phyloP scores from a whole-genome alignment of 2,797 vertebrate genomes.

The Pipistrellus nathusii region DNA sequence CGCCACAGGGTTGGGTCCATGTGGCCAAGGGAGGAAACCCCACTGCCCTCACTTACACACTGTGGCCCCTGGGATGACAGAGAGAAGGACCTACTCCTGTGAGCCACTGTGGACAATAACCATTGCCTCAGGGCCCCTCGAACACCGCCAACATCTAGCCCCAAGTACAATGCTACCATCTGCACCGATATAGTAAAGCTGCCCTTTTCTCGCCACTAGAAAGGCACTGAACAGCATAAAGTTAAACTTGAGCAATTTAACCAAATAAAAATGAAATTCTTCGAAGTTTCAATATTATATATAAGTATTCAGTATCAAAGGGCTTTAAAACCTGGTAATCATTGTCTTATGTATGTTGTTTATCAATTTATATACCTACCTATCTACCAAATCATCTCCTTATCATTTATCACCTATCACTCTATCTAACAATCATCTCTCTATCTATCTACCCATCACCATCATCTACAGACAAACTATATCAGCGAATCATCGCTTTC shows the following conservation, averaged over 20 bases:
- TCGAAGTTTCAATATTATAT: too few species aligned
- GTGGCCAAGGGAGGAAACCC: not conserved
- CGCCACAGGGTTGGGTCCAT: rapidly evolving
- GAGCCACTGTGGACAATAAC: rapidly evolving
- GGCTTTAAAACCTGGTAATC: not conserved
- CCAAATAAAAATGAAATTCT: not conserved
- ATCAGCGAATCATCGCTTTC: not conserved
- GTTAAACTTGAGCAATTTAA: not conserved
- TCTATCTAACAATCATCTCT: not conserved
- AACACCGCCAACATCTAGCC: rapidly evolving
- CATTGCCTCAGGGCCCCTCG: not conserved
- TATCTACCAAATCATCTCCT: not conserved
- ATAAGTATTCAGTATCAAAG: not conserved
- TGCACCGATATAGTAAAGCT: not conserved
- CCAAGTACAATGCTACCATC: rapidly evolving
- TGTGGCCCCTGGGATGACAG: rapidly evolving
- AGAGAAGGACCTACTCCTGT: not conserved
- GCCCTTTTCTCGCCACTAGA: not conserved
- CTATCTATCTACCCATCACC: not conserved
- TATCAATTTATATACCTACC: not conserved
- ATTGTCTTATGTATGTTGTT: rapidly evolving
- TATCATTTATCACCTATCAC: not conserved
- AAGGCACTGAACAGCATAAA: too few species aligned
- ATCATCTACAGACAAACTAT: not conserved
- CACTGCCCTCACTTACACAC: rapidly evolving